A percentile compares a stretch with the other conserved stretches of the same genome.
Conservation (phyloP, 2,888 invertebrate species). For the Clistopyga incitator region DNA sequence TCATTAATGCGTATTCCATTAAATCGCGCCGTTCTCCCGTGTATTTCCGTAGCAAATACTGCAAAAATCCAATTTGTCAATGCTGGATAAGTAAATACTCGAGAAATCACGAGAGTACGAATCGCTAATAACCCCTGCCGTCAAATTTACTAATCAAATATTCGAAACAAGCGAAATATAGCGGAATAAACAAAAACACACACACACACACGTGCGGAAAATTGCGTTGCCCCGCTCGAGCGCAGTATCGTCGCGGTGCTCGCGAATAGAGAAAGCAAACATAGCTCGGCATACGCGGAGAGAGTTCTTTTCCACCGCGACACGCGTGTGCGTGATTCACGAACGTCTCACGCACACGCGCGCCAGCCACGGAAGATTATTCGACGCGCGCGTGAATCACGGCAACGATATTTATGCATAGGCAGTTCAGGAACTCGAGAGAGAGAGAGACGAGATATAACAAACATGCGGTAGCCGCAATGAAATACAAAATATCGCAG, state of each 20-base stretch:
- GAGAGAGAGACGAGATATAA: not conserved
- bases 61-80: constrained; percentile 1
- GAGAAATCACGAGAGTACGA: not conserved
- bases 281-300: not conserved
- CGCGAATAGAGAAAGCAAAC: constrained; percentile 16
- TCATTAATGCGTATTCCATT: constrained; percentile 3
- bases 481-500: constrained; percentile 34
- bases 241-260: not conserved
- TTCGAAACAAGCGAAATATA: not conserved
- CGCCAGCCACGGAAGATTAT: not conserved
- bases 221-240: not conserved
- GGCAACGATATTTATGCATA: constrained; percentile 29
- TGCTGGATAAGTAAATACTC: not conserved
- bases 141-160: not conserved
- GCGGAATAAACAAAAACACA: not conserved
- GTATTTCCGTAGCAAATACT: not conserved
- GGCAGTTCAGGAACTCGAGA: not conserved
- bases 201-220: too few relatives aligned
- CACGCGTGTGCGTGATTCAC: not conserved
- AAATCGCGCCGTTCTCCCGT: not conserved
- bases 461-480: not conserved
- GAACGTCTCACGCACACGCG: not conserved
- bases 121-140: not conserved
- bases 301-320: not conserved
- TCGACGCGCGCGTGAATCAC: constrained; percentile 18